These are phyloP conservation scores for Ivindomyrus marchei DNA, from an alignment of 2,113 vertebrate species.

Conservation along the genomic window DNA sequence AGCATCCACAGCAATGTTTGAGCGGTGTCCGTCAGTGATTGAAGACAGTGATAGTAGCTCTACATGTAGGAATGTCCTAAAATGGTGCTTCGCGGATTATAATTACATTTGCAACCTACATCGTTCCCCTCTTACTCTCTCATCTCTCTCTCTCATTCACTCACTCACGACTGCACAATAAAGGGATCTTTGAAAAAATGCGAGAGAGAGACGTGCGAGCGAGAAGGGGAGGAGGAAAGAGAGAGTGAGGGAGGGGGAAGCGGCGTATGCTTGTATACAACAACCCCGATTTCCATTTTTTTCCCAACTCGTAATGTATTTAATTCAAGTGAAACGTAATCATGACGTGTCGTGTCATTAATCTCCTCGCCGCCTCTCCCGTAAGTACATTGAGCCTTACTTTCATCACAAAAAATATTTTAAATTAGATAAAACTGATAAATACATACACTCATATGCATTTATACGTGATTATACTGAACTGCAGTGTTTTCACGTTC, in stretches of 20 bases:
- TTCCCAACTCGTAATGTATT: slow-evolving; percentile 76
- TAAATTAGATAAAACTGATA: slow-evolving; percentile 40
- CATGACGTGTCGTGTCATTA: slow-evolving; percentile 77
- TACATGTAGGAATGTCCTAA: slow-evolving; percentile 58
- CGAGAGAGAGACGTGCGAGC: slow-evolving; percentile 45
- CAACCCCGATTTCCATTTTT: slow-evolving; percentile 61
- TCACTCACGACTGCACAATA: slow-evolving; percentile 58
- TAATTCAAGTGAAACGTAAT: slow-evolving; percentile 79
- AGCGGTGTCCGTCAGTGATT: neutral
- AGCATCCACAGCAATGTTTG: neutral
- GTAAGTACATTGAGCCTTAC: slow-evolving; percentile 74
- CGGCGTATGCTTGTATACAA: slow-evolving; percentile 74
- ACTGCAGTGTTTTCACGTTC: slow-evolving; percentile 22
- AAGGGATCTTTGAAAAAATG: slow-evolving; percentile 50
- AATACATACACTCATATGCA: slow-evolving; percentile 44
- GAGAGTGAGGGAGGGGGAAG: slow-evolving; percentile 55
- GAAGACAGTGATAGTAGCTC: slow-evolving; percentile 19
- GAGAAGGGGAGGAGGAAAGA: slow-evolving; percentile 29
- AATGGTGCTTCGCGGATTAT: slow-evolving; percentile 67
- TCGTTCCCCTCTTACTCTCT: slow-evolving; percentile 49
- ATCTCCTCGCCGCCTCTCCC: slow-evolving; percentile 73
- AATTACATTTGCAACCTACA: slow-evolving; percentile 73
- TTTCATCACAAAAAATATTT: slow-evolving; percentile 62
- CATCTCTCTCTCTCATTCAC: slow-evolving; percentile 44
- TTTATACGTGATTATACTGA: slow-evolving; percentile 40